Evolutionary conservation across 2,797 vertebrate species (phyloP).

Genomic region (Melanotaenia parkinsoni): DNA sequence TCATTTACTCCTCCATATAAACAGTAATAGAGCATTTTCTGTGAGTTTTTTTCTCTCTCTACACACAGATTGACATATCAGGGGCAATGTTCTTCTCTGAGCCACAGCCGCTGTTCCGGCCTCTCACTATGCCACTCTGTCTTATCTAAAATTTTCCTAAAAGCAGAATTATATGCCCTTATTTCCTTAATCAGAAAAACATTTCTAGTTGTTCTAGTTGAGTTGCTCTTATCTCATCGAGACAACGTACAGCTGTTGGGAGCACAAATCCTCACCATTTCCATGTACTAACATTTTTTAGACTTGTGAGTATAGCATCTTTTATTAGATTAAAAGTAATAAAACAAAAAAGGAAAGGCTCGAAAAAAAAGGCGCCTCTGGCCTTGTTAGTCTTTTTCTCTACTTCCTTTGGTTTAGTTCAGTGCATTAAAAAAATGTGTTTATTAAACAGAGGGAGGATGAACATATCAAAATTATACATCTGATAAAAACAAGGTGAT

Average conservation of each 20-base stretch:
- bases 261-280: not conserved
- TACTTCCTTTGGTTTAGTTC: slow-evolving; percentile 23
- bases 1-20: not conserved
- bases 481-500: slow-evolving; percentile 22
- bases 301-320: not conserved
- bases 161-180: not conserved
- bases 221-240: not conserved
- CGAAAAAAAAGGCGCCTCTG: slow-evolving; percentile 27
- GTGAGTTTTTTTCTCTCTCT: not conserved
- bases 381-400: slow-evolving; percentile 1
- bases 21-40: not conserved
- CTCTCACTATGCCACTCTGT: not conserved
- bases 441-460: not conserved
- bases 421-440: slow-evolving; percentile 18
- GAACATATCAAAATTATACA: slow-evolving; percentile 25
- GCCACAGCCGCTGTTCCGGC: not conserved
- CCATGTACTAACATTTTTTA: not conserved
- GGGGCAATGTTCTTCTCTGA: not conserved
- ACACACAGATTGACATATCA: not conserved
- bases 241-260: not conserved
- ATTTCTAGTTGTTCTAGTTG: not conserved
- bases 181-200: not conserved
- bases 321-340: slow-evolving; percentile 51
- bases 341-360: slow-evolving; percentile 35
- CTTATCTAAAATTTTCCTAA: not conserved